A percentile compares a stretch with the other conserved stretches of the same genome.
These are phyloP conservation scores for Oreocharis arfaki DNA, from an alignment of 2,113 vertebrate species.

Conservation along the genomic window DNA sequence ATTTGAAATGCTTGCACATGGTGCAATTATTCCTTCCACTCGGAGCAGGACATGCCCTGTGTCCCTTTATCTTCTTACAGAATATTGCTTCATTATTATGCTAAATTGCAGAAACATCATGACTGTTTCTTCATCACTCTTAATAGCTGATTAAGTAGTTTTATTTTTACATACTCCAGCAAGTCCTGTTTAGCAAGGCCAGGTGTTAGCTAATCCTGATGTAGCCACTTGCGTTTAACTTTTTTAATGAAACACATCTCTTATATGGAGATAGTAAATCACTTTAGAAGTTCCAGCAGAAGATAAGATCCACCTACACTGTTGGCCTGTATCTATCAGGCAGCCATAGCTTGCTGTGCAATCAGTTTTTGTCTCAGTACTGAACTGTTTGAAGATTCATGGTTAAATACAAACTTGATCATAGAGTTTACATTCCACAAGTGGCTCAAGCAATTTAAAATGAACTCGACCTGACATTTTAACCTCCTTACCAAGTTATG, in stretches of 20 bases:
- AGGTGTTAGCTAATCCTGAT: neutral
- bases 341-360: neutral
- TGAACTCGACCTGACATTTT: neutral
- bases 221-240: neutral
- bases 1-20: neutral
- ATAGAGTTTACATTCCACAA: neutral
- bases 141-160: neutral
- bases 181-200: neutral
- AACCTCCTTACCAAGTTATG: neutral
- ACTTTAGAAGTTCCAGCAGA: neutral
- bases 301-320: neutral
- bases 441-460: neutral
- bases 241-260: neutral
- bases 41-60: neutral
- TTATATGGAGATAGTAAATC: neutral
- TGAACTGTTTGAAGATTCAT: neutral
- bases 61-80: neutral
- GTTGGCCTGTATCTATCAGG: neutral
- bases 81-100: neutral
- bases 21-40: neutral
- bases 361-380: neutral
- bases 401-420: neutral
- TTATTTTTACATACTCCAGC: neutral
- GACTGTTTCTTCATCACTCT: neutral
- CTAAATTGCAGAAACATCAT: neutral